Base-by-base conservation (phyloP, 1,140 invertebrate species). In the Ectropis grisescens region DNA sequence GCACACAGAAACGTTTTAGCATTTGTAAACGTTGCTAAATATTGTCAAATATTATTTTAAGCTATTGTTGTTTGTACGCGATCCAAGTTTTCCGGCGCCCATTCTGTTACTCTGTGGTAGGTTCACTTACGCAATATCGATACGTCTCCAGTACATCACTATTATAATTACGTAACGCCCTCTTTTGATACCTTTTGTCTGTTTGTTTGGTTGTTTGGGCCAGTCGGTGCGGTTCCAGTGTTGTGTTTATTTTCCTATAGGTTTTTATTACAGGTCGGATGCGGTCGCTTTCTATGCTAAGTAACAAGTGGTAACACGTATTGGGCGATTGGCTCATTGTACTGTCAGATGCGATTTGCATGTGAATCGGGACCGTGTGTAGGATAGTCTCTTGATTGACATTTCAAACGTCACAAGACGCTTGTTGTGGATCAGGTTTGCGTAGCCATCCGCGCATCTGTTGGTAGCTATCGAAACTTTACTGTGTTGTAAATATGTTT, bases 161-260 rank as follows among this genome's bases (percentile, higher is more conserved):
- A 58, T 59, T 55, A 47, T 55, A 51, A 59, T 55, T 47, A 47
- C 30, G 45, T 50, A 40, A 60, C 54, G 60, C 57, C 57, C 44
- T 52, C 49, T 65, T 59, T 61, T 59, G 46, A 58, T 59, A 59
- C 55, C 44, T 57, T 52, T 58, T 57, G 57, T 57, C 53, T 52
- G 46, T 55, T 53, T 47, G 41, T 52, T 40, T 13, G 37, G 14
- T 53, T 47, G 41, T 52, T 40, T 13, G 37, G 14, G 33, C 36
- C 32, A 24, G 41, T 49, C 23, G 25, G 30, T 34, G 30, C 30
- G 35, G 33, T 55, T 54, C 46, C 38, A 38, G 33, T 50, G 42
- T 49, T 51, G 30, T 47, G 47, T 55, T 57, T 52, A 41, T 56
- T 50, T 37, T 57, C n/a, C 38, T 36, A 58, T 51, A 33, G 35